Conservation (phyloP, 1,140 invertebrate genomes). For the Tigriopus japonicus region DNA sequence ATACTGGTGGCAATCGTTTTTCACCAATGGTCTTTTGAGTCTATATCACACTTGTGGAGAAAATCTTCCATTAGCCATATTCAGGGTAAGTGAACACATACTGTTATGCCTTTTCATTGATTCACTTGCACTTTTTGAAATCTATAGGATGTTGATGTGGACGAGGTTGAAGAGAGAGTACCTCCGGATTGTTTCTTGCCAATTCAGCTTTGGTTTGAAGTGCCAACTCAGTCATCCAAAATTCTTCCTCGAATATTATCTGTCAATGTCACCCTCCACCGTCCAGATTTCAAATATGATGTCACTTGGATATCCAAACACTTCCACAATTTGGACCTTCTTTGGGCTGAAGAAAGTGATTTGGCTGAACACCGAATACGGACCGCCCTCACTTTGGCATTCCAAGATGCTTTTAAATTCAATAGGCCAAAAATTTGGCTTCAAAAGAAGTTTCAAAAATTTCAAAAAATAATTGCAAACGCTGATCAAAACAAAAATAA, state of each 20-base stretch:
- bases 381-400: too few relatives aligned
- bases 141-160: not conserved
- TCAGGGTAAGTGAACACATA: not conserved
- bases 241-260: not conserved
- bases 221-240: not conserved
- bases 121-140: too few relatives aligned
- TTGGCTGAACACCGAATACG: too few relatives aligned
- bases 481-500: too few relatives aligned
- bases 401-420: too few relatives aligned
- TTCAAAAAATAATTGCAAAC: too few relatives aligned
- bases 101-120: not conserved
- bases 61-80: not conserved
- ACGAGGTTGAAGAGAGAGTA: not conserved
- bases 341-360: not conserved
- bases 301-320: not conserved
- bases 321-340: not conserved
- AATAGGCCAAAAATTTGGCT: too few relatives aligned
- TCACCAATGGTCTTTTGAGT: not conserved
- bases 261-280: not conserved
- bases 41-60: slow-evolving; percentile 2
- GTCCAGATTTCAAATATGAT: not conserved
- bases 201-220: not conserved
- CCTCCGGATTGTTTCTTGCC: not conserved
- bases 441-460: too few relatives aligned
- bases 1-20: not conserved